Conservation (phyloP, 2,113 vertebrate species). For the Chloroceryle aenea region DNA sequence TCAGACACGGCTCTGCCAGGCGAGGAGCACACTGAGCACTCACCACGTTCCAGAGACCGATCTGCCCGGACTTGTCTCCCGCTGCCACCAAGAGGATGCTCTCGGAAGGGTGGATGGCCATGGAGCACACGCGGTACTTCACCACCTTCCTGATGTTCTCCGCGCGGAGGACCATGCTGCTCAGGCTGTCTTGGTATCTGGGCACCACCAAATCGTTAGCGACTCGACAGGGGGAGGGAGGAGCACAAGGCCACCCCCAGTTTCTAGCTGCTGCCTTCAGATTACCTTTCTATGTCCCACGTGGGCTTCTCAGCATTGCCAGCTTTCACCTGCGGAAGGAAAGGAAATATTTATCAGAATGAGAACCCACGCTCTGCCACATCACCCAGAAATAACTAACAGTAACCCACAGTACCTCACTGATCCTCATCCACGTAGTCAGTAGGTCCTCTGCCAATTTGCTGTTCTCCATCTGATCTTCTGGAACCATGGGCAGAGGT, state of each 20-base stretch:
- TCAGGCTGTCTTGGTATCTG: slow-evolving; percentile 82
- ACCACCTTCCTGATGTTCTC: slow-evolving; percentile 82
- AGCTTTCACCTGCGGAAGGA: slow-evolving; percentile 24
- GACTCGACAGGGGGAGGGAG: background rate
- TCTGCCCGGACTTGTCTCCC: slow-evolving; percentile 81
- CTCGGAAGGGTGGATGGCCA: slow-evolving; percentile 86
- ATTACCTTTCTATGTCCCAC: slow-evolving; percentile 65
- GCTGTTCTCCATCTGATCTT: background rate
- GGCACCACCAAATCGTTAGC: background rate
- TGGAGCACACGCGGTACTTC: slow-evolving; percentile 73
- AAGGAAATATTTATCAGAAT: background rate
- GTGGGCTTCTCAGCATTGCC: background rate
- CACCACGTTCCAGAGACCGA: slow-evolving; percentile 91
- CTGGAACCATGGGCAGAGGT: slow-evolving; percentile 76
- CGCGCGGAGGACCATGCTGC: slow-evolving; percentile 75
- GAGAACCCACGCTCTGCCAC: background rate
- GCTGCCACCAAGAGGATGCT: slow-evolving; percentile 83
- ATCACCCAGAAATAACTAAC: background rate
- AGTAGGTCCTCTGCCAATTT: slow-evolving; percentile 53
- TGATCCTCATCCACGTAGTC: slow-evolving; percentile 67
- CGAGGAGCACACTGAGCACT: slow-evolving; percentile 1
- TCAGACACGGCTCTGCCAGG: background rate
- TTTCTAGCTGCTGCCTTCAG: background rate
- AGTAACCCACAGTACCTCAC: slow-evolving; percentile 60
- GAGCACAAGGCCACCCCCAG: background rate